phyloP scores from a whole-genome alignment of 1,140 invertebrate species.

The Rhyzopertha dominica region DNA sequence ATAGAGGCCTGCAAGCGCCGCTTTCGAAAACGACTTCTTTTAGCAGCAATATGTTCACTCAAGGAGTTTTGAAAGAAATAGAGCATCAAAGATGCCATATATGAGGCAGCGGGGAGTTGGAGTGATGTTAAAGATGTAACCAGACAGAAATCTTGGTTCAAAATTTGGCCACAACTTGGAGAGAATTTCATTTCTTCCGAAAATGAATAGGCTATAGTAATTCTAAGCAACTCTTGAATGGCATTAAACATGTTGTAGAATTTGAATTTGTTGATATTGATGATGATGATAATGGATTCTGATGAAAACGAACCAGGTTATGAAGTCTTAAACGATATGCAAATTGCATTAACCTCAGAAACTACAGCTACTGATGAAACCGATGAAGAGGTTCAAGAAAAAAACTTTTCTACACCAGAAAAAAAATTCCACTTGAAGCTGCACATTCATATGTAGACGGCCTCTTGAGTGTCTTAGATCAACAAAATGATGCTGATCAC shows the following conservation, averaged over 20 bases:
- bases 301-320: conserved; percentile 8
- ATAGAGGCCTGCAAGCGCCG: too few relatives aligned
- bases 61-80: conserved; percentile 4
- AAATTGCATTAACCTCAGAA: conserved; percentile 1
- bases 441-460: too few relatives aligned
- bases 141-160: conserved; percentile 3
- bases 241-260: background rate
- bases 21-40: too few relatives aligned
- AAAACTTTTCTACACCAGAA: too few relatives aligned
- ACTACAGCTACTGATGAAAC: background rate
- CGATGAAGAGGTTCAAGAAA: background rate
- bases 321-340: background rate
- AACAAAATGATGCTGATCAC: too few relatives aligned
- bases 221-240: conserved; percentile 1
- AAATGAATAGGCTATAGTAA: too few relatives aligned
- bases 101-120: conserved; percentile 6
- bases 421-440: too few relatives aligned
- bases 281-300: conserved; percentile 1
- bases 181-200: too few relatives aligned
- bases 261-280: conserved; percentile 6
- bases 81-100: conserved; percentile 8
- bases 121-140: background rate
- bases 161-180: background rate
- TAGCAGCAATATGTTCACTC: too few relatives aligned
- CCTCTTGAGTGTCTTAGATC: too few relatives aligned